phyloP scores from a whole-genome alignment of 2,797 vertebrate species.

The Cheirogaleus major region DNA sequence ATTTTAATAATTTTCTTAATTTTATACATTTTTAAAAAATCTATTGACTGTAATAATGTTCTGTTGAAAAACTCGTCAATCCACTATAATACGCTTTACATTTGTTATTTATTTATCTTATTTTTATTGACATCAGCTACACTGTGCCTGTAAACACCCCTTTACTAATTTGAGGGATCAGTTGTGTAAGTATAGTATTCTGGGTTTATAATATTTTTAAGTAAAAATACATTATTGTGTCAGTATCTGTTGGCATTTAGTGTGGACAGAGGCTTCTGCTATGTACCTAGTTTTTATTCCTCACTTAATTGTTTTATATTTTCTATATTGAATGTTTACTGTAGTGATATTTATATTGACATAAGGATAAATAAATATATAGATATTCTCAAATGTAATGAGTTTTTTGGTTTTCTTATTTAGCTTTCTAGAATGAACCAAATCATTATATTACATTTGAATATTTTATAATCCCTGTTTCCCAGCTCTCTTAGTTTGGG shows the following conservation, averaged over 20 bases:
- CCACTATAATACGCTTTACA: background rate
- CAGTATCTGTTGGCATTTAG: background rate
- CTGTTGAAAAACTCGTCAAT: background rate
- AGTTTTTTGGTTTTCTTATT: background rate
- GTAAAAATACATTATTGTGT: background rate
- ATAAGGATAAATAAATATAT: background rate
- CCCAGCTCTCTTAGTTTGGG: background rate
- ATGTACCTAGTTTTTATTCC: background rate
- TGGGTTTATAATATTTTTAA: background rate
- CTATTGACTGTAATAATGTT: background rate
- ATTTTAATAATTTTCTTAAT: background rate
- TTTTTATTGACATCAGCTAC: background rate
- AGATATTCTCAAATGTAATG: background rate
- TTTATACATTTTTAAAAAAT: background rate
- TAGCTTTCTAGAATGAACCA: background rate
- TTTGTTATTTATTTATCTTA: background rate
- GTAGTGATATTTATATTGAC: background rate
- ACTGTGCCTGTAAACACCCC: accelerated
- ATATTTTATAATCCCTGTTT: background rate
- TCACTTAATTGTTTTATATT: background rate
- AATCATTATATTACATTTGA: background rate
- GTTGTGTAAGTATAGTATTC: background rate
- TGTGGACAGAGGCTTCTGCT: background rate
- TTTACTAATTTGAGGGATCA: background rate
- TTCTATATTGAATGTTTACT: background rate